Evolutionary conservation across 2,888 invertebrate genomes (phyloP), one percentile per base, ranked within the genome.

Genomic region (Neria commutata): DNA sequence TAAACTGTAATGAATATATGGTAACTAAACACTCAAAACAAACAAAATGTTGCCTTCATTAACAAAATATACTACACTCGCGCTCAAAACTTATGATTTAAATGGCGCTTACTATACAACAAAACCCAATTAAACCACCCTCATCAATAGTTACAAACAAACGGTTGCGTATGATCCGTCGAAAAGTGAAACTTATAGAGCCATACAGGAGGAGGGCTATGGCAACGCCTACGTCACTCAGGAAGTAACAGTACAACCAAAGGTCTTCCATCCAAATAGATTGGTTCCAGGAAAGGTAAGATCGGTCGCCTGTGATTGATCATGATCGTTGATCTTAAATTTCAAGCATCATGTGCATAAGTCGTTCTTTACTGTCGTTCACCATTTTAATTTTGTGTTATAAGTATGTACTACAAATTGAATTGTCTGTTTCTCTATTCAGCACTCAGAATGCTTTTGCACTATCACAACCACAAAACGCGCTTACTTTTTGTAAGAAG

Each of bases 151-250:
- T 70, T 80, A 80, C 70, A 89, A 87, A 86, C 89, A 88, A 81
- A 88, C 90, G 67, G 83, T 88, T 79, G 87, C 86, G 79, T 94
- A 90, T 86, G 93, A 94, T 86, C 94, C 94, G 70, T 89, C 91
- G 80, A 89, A 90, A 85, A 94, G 93, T 78, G 93, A 93, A 83
- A 92, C 94, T 60, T 93, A 88, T 86, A 91, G 89, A 85, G 92
- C 91, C 75, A 87, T 94, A 65, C 91, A 92, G 83, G 94, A 94
- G 83, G 87, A 88, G 68, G 71, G 71, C 69, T 77, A 78, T 59
- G 89, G 87, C 65, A 84, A 88, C 69, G 77, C 78, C 63, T 88
- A 87, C 63, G 88, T 86, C 77, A 80, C 83, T 67, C 89, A 88
- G 63, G 91, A 91, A 83, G 87, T 90, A 72, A 86, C 86, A 69